These are phyloP conservation scores for Drosophila suboccidentalis DNA, from an alignment of 2,888 invertebrate genomes.

Conservation along the genomic window DNA sequence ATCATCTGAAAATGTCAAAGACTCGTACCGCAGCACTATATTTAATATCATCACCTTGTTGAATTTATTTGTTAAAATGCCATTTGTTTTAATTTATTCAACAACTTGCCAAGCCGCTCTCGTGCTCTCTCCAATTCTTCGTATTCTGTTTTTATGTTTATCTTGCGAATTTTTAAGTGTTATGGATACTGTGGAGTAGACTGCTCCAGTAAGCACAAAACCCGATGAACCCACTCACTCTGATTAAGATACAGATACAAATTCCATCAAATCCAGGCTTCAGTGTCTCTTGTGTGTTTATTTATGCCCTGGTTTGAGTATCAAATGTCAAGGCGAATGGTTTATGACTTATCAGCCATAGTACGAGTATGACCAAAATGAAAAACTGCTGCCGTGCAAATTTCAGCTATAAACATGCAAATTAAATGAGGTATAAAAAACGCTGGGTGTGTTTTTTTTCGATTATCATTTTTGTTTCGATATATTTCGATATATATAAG, in stretches of 20 bases:
- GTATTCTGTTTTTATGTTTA: slow-evolving; percentile 46
- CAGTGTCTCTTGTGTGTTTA: neutral
- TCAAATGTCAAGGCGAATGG: slow-evolving; percentile 66
- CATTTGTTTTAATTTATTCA: slow-evolving; percentile 27
- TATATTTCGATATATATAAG: slow-evolving; percentile 36
- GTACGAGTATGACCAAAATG: slow-evolving; percentile 4
- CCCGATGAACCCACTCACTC: slow-evolving; percentile 38
- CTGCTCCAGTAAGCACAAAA: slow-evolving; percentile 52
- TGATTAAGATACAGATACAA: slow-evolving; percentile 42
- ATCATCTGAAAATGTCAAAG: slow-evolving; percentile 13
- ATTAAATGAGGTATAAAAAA: slow-evolving; percentile 52
- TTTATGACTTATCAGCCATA: slow-evolving; percentile 66
- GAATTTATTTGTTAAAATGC: slow-evolving; percentile 26
- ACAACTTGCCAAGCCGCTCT: slow-evolving; percentile 32
- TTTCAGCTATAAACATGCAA: slow-evolving; percentile 58
- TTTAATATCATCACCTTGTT: slow-evolving; percentile 25
- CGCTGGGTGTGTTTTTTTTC: slow-evolving; percentile 34
- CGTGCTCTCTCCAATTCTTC: slow-evolving; percentile 10
- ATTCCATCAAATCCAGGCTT: slow-evolving; percentile 20
- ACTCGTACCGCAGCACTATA: neutral
- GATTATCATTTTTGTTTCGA: slow-evolving; percentile 60
- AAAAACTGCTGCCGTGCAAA: slow-evolving; percentile 61
- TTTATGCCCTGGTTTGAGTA: slow-evolving; percentile 40
- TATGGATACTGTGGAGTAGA: slow-evolving; percentile 29
- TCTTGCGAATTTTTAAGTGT: slow-evolving; percentile 56